Base-by-base conservation (phyloP, 2,888 invertebrate species). In the Hypena proboscidalis region DNA sequence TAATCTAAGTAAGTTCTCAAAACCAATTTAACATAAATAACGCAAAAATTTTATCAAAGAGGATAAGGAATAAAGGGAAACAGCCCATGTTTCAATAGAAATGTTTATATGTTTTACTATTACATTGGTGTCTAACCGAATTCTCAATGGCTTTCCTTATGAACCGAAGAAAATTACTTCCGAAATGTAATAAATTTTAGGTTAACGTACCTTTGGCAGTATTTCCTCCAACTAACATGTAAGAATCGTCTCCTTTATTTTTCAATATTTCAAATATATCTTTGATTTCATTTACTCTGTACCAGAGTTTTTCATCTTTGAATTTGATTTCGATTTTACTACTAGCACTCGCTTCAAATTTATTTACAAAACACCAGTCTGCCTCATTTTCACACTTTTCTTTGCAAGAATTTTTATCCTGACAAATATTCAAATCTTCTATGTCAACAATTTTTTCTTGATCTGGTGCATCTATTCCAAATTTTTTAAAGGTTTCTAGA, bases 401-500 rank as follows among this genome's bases (percentile, higher is more conserved):
- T 68, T 84, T 86, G 22, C 67, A 93, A 77, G 35, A 50, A n/a
- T 58, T 55, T 7, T 50, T 37, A 33, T 61, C 60, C 9, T 69
- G 65, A 15, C 76, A 80, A 11, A 61, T 61, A 1, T 55, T 58
- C 1, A 85, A 43, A 29, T 87, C 85, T 67, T 89, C 88, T 7
- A 89, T 85, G 20, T 89, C 94, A 0, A 67, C 11, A 25, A 93
- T 79, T 25, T 77, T 74, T 9, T 83, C 78, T 1, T 88, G 74
- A 8, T 69, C 63, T 0, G 92, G 86, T 4, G 92, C 91, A 62
- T 94, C 94, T 10, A 73, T 83, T 0, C 94, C 94, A 52, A 95
- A 94, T 8, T 93, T 93, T 67, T 96, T 96, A 80, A 96, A 95
- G 0, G 95, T 93, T 60, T 96, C 95, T 32, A 96, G 73, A 39